These are phyloP conservation scores for Cyphomyrmex costatus DNA, from an alignment of 1,140 invertebrate genomes.

Conservation along the genomic window DNA sequence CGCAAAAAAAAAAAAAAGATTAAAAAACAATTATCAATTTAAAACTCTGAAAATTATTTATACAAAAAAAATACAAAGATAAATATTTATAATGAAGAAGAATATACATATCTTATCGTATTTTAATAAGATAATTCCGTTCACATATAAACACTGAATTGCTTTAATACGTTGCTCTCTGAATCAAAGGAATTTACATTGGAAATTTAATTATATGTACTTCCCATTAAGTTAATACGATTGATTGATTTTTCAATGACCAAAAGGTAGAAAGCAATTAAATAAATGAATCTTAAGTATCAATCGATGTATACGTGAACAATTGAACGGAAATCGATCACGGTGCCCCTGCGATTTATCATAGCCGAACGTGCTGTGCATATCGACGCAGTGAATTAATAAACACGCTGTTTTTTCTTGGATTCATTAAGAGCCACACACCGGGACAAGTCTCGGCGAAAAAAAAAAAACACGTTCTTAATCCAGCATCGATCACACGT, in stretches of 20 bases:
- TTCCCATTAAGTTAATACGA: not conserved
- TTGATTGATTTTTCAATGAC: not conserved
- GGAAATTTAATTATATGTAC: not conserved
- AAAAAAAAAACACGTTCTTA: constrained; percentile 14
- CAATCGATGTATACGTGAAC: not conserved
- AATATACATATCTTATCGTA: not conserved
- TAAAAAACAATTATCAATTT: not conserved
- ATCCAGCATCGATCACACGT: constrained; percentile 29
- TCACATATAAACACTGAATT: not conserved
- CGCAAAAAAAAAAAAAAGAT: constrained; percentile 30
- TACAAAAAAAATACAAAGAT: not conserved
- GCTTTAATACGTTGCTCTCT: constrained; percentile 1
- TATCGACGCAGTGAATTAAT: constrained; percentile 25
- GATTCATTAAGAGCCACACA: not conserved
- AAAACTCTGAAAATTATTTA: not conserved
- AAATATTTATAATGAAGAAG: not conserved
- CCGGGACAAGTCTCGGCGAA: not conserved
- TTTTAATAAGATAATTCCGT: not conserved
- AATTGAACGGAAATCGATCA: constrained; percentile 4
- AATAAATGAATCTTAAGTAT: constrained; percentile 10
- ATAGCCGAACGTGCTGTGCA: not conserved
- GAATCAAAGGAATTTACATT: not conserved
- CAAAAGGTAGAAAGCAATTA: constrained; percentile 23
- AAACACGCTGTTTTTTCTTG: not conserved
- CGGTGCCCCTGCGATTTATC: not conserved